Percentiles rank a stretch among this genome's conserved stretches.
phyloP scores from a whole-genome alignment of 2,797 vertebrate species.

The Cichlasoma orientale region DNA sequence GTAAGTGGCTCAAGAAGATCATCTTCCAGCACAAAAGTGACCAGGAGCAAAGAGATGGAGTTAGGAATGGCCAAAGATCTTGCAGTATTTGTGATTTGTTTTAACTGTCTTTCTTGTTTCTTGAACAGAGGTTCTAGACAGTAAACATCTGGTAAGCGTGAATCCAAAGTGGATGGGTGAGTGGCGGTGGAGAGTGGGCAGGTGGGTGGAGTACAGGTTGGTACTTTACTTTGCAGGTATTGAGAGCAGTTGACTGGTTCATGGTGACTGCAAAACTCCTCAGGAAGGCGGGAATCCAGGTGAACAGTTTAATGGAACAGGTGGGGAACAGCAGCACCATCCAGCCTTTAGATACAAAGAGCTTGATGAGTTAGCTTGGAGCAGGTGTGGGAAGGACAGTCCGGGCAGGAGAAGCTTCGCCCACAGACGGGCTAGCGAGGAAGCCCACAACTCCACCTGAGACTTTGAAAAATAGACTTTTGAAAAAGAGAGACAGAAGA shows the following conservation, averaged over 20 bases:
- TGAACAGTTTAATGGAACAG: background rate
- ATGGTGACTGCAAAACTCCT: background rate
- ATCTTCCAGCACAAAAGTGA: background rate
- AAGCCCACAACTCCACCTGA: background rate
- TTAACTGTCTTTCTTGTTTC: background rate
- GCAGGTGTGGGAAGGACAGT: no score
- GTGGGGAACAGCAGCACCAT: background rate
- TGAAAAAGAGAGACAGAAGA: no score
- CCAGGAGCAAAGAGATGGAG: background rate
- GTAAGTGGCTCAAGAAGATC: rapidly evolving
- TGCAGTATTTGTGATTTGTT: background rate
- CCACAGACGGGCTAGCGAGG: background rate
- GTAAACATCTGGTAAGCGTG: background rate
- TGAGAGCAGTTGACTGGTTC: background rate
- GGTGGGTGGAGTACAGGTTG: background rate
- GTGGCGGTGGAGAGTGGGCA: background rate
- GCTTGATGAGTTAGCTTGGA: background rate
- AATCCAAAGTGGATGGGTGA: background rate
- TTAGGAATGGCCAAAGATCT: background rate
- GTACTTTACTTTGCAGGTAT: background rate
- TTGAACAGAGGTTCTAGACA: background rate
- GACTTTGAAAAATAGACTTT: background rate
- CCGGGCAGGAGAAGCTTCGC: no score
- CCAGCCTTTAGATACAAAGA: background rate
- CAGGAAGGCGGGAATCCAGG: background rate